These are phyloP conservation scores for Ips nitidus DNA, from an alignment of 1,140 invertebrate species.

Conservation along the genomic window DNA sequence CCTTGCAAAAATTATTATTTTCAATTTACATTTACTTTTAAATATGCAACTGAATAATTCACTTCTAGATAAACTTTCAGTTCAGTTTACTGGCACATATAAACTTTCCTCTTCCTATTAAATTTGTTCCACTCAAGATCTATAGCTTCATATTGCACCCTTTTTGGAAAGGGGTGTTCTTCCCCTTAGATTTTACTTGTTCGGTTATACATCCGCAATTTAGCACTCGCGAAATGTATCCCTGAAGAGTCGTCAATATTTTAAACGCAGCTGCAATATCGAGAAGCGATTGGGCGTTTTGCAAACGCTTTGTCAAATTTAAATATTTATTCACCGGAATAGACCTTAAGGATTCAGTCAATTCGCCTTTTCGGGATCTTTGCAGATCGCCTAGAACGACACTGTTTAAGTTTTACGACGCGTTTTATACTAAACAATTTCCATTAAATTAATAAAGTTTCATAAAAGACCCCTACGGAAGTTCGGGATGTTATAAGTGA, in stretches of 20 bases:
- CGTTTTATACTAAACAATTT: background rate
- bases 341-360: background rate
- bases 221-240: background rate
- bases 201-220: background rate
- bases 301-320: background rate
- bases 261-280: background rate
- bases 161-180: background rate
- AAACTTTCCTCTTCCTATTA: too few species aligned
- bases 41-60: too few species aligned
- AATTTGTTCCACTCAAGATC: too few species aligned
- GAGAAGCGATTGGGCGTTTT: background rate
- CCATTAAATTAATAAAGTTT: conserved; percentile 7
- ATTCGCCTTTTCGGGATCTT: background rate
- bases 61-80: too few species aligned
- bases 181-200: background rate
- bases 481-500: background rate
- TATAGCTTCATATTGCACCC: background rate
- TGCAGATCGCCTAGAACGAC: too few species aligned
- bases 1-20: too few species aligned
- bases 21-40: too few species aligned
- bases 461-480: background rate
- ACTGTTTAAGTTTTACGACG: background rate
- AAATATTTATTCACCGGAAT: background rate
- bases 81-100: too few species aligned
- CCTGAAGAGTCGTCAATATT: background rate